phyloP scores from a whole-genome alignment of 1,140 invertebrate species.

The Diachasma alloeum region DNA sequence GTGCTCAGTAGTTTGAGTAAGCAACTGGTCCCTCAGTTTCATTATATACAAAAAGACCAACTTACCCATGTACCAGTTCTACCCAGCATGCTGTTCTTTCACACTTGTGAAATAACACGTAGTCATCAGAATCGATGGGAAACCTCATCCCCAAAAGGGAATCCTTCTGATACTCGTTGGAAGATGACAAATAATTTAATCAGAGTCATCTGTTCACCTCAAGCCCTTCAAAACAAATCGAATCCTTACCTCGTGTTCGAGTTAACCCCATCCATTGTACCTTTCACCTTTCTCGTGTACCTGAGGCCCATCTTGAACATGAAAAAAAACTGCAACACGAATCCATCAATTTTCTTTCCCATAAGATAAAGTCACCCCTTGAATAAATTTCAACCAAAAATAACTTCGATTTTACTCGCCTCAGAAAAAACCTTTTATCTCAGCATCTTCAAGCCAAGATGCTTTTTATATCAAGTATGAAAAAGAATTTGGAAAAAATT shows the following conservation, averaged over 20 bases:
- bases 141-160: neutral
- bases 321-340: neutral
- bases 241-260: neutral
- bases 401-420: neutral
- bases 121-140: neutral
- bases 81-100: constrained; percentile 2
- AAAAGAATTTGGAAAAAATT: neutral
- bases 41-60: neutral
- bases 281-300: neutral
- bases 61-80: neutral
- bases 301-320: neutral
- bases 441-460: neutral
- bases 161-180: neutral
- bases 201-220: neutral
- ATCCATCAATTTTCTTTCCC: neutral
- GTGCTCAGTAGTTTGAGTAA: neutral
- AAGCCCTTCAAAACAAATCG: neutral
- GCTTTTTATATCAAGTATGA: neutral
- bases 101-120: neutral
- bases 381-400: neutral
- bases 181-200: neutral
- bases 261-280: neutral
- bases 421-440: neutral
- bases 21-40: neutral
- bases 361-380: too few species aligned